Evolutionary conservation across 2,113 vertebrate species (phyloP).

Genomic region (Scophthalmus maximus): DNA sequence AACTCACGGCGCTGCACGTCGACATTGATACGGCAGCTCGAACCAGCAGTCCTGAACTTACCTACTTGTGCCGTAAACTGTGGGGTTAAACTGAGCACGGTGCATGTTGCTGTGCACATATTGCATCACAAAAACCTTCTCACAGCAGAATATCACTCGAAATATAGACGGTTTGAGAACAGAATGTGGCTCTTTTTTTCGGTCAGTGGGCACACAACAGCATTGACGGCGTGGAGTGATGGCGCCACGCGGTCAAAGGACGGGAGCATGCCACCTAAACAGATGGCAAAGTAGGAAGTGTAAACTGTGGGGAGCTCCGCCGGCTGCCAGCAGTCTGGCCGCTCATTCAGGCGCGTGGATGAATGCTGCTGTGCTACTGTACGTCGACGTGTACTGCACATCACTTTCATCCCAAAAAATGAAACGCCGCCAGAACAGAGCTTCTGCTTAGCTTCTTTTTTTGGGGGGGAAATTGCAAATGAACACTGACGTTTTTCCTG

Average conservation of each 20-base stretch:
- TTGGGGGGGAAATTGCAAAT: too few relatives aligned
- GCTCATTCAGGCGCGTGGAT: constrained; percentile 54
- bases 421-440: too few relatives aligned
- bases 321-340: constrained; percentile 49
- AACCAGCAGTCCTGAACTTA: not conserved
- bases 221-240: constrained; percentile 34
- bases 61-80: not conserved
- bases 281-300: constrained; percentile 68
- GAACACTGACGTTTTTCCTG: not conserved
- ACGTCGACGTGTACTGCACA: constrained; percentile 8
- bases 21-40: constrained; percentile 20
- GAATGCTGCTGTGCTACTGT: constrained; percentile 35
- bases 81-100: not conserved
- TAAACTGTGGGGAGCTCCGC: constrained; percentile 46
- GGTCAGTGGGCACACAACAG: constrained; percentile 11
- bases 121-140: not conserved
- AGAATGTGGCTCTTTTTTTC: constrained; percentile 12
- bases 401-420: constrained; percentile 2
- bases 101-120: not conserved
- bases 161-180: constrained; percentile 9
- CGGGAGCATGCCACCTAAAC: constrained; percentile 42
- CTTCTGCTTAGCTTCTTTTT: too few relatives aligned
- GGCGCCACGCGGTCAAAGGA: constrained; percentile 45
- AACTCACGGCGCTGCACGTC: constrained; percentile 7
- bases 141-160: not conserved